These are phyloP conservation scores for Coranthus polyacanthus DNA, from an alignment of 2,797 vertebrate genomes.

Conservation along the genomic window DNA sequence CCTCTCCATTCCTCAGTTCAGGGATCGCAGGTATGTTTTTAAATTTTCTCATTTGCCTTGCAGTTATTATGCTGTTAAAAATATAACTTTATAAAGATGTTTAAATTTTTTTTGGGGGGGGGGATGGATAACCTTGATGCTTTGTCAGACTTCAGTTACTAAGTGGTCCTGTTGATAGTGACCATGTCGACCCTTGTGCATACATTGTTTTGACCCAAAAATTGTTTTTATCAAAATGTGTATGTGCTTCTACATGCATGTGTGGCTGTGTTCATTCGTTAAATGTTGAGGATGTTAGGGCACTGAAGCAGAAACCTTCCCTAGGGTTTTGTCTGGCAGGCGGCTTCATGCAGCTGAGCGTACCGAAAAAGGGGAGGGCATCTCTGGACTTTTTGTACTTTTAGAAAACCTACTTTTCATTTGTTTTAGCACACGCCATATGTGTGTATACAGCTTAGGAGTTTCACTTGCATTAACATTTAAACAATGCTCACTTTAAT, in stretches of 20 bases:
- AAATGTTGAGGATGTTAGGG: conserved; percentile 79
- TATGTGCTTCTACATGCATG: conserved; percentile 37
- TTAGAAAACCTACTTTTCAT: conserved; percentile 70
- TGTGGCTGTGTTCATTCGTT: conserved; percentile 63
- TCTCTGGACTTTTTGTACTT: conserved; percentile 76
- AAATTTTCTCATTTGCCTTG: not conserved
- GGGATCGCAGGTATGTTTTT: conserved; percentile 90
- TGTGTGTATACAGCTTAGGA: conserved; percentile 6
- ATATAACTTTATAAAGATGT: not conserved
- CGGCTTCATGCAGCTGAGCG: conserved; percentile 79
- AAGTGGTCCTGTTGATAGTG: conserved; percentile 39
- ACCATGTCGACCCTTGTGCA: conserved; percentile 23
- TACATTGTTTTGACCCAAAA: conserved; percentile 57
- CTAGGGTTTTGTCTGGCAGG: conserved; percentile 79
- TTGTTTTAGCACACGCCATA: conserved; percentile 48
- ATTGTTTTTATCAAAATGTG: conserved; percentile 65
- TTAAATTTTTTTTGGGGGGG: not conserved
- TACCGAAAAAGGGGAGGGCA: conserved; percentile 72
- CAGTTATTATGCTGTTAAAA: too few relatives aligned
- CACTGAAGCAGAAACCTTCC: conserved; percentile 81
- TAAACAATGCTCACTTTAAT: conserved; percentile 34
- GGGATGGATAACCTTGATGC: not conserved
- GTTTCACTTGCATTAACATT: conserved; percentile 19
- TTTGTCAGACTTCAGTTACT: conserved; percentile 18
- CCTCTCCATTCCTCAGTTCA: conserved; percentile 93